phyloP scores from a whole-genome alignment of 2,888 invertebrate genomes.

The Osmoderma eremita region DNA sequence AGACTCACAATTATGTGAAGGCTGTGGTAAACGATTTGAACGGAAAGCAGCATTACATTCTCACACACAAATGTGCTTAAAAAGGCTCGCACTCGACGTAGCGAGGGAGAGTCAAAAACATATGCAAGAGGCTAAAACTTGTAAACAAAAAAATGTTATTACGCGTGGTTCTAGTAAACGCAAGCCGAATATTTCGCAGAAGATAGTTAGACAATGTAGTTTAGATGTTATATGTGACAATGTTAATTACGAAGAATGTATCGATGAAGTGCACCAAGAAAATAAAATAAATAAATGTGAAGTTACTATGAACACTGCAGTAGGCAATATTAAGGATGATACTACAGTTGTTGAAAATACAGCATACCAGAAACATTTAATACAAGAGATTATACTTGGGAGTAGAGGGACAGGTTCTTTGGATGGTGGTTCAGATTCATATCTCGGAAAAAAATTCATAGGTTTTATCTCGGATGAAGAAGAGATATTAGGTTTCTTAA shows the following conservation, averaged over 20 bases:
- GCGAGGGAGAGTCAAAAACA: conserved; percentile 48
- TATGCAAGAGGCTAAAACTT: conserved; percentile 37
- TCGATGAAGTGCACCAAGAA: neutral
- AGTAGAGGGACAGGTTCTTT: neutral
- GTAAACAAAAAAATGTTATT: conserved; percentile 18
- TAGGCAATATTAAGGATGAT: conserved; percentile 1
- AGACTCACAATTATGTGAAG: conserved; percentile 72
- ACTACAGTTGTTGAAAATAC: neutral
- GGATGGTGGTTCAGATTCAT: neutral
- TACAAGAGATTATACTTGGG: conserved; percentile 31
- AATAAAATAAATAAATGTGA: neutral
- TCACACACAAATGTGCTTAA: conserved; percentile 75
- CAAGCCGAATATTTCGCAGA: conserved; percentile 31
- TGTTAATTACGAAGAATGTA: neutral
- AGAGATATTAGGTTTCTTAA: conserved; percentile 25
- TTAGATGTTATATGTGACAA: neutral
- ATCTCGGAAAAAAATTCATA: conserved; percentile 3
- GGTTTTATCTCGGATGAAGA: conserved; percentile 28
- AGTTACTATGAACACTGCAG: neutral
- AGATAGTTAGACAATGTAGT: neutral
- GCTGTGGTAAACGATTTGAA: conserved; percentile 78
- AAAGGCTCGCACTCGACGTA: conserved; percentile 64
- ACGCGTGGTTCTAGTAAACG: conserved; percentile 37
- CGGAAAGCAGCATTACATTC: conserved; percentile 77
- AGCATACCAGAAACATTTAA: conserved; percentile 2